Evolutionary conservation across 2,113 vertebrate species (phyloP).

Genomic region (Oncorhynchus nerka): DNA sequence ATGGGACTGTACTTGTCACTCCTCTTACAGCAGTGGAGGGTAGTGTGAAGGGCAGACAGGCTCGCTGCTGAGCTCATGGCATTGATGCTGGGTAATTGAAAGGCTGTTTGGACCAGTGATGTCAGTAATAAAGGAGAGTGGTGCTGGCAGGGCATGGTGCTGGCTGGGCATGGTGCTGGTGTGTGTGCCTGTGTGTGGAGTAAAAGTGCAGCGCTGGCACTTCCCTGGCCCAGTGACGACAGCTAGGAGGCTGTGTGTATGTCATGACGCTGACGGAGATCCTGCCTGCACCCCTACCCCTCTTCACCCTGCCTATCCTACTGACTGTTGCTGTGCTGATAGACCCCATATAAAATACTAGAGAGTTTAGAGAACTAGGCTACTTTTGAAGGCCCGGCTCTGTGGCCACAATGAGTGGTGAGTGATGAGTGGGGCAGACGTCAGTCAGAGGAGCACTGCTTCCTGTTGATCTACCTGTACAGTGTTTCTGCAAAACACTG

Average conservation of each 20-base stretch:
- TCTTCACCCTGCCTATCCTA: not conserved
- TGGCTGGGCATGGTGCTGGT: not conserved
- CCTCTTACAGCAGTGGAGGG: not conserved
- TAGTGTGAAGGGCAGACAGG: not conserved
- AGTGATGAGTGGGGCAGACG: not conserved
- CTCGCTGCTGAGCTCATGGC: not conserved
- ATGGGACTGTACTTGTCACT: no score
- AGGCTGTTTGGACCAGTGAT: not conserved
- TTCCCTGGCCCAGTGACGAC: not conserved
- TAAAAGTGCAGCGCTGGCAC: not conserved
- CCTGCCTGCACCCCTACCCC: not conserved
- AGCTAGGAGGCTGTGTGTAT: not conserved
- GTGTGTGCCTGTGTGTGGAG: not conserved
- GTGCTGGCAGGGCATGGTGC: no score
- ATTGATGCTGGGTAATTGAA: slow-evolving; percentile 1
- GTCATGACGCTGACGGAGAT: not conserved
- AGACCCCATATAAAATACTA: not conserved
- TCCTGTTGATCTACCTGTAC: not conserved
- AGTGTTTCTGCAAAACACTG: not conserved
- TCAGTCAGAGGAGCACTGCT: not conserved
- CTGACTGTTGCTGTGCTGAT: not conserved
- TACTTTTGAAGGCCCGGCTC: no score
- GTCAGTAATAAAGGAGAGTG: slow-evolving; percentile 7
- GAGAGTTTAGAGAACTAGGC: not conserved
- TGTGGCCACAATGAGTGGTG: no score